Base-by-base conservation (phyloP, 2,888 invertebrate species). In the Erebia epiphron region DNA sequence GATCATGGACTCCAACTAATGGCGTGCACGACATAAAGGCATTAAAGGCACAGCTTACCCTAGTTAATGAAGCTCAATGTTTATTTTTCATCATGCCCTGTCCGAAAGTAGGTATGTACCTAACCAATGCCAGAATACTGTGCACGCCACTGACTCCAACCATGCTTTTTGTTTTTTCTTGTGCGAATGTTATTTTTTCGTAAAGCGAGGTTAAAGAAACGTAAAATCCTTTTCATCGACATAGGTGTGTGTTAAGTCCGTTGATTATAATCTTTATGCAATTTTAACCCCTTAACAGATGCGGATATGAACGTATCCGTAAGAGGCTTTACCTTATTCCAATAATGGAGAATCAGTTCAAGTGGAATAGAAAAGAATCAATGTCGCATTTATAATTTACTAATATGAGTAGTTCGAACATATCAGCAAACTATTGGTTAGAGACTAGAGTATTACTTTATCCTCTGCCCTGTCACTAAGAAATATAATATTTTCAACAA, bases 401-500 rank as follows among this genome's bases (percentile, higher is more conserved):
- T 5, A 18, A 14, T 43, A 56, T 21, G 7, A 13, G 21, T 14
- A 41, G 21, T 21, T 18, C 14, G 13, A 66, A 56, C 43, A 57
- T 43, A 66, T 52, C 11, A 18, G 50, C 16, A 13, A 14, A 35
- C 35, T 35, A 35, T 35, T 1, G 11, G 65, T 56, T 14, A 35
- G n/a, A n/a, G n/a, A n/a, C 8, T 41, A 43, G 0, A 11, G 11
- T 35, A 35, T 58, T 66, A 49, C 26, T 26, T 49, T 46, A n/a
- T 57, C n/a, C 21, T 21, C 21, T 43, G 56, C 16, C 46, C 26
- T 67, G 57, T 57, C 52, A 50, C 61, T 67, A 14, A 52, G 35
- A 61, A 67, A 61, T 46, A 58, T 61, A 50, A 52, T 67, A 52
- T 61, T 67, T 41, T 60, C 52, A 67, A 67, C 60, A 67, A 70